Percentiles rank a stretch among this genome's conserved stretches.
These are phyloP conservation scores for Xestobium rufovillosum DNA, from an alignment of 2,888 invertebrate genomes.

Conservation along the genomic window DNA sequence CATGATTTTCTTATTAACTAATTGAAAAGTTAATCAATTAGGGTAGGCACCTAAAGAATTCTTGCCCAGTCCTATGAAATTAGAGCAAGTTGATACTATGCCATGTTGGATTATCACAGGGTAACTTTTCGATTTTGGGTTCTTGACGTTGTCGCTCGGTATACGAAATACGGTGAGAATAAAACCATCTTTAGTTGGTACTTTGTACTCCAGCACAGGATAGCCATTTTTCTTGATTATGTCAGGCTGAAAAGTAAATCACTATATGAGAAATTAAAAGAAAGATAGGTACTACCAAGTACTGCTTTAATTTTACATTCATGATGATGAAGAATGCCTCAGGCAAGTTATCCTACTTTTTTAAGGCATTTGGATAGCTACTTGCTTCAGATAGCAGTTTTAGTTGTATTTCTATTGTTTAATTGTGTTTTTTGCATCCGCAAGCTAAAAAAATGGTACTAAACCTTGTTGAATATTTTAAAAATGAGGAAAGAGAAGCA, in stretches of 20 bases:
- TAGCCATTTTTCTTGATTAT: constrained; percentile 43
- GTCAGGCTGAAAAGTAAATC: constrained; percentile 40
- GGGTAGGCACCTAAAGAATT: constrained; percentile 36
- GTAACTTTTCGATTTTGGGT: constrained; percentile 27
- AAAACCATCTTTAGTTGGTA: constrained; percentile 45
- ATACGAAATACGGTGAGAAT: constrained; percentile 44
- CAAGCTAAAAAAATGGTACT: too few species aligned
- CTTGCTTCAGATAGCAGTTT: too few species aligned
- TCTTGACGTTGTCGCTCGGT: constrained; percentile 27
- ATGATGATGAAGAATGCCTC: too few species aligned
- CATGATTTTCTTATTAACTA: background rate
- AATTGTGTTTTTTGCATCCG: too few species aligned
- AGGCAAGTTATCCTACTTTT: too few species aligned
- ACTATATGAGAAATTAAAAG: background rate
- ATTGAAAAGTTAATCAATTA: constrained; percentile 2
- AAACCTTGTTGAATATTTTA: too few species aligned
- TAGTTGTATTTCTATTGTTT: too few species aligned
- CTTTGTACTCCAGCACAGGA: constrained; percentile 40
- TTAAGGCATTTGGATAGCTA: too few species aligned
- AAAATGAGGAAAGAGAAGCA: too few species aligned
- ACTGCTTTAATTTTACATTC: too few species aligned
- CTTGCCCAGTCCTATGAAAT: constrained; percentile 34
- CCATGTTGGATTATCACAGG: constrained; percentile 40
- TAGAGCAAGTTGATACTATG: constrained; percentile 33
- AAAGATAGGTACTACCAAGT: too few species aligned